These are phyloP conservation scores for Microplitis manilae DNA, from an alignment of 2,888 invertebrate genomes.

Conservation along the genomic window DNA sequence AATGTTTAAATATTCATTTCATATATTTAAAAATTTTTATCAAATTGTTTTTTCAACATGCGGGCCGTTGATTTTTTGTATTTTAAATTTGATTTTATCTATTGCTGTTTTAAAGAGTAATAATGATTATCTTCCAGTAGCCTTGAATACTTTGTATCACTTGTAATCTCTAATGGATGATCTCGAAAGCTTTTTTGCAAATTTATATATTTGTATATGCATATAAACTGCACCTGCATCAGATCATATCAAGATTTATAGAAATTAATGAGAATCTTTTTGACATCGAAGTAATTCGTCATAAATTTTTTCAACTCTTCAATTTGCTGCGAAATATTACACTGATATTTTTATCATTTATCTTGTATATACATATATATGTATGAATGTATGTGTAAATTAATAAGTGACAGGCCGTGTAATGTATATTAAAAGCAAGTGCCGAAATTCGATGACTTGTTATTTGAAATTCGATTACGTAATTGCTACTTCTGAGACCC, in stretches of 20 bases:
- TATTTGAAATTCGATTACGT: constrained; percentile 17
- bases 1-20: too few relatives aligned
- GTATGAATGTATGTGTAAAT: neutral
- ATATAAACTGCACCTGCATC: neutral
- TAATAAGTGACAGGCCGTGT: neutral
- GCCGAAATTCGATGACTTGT: neutral
- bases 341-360: neutral
- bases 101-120: neutral
- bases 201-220: too few relatives aligned
- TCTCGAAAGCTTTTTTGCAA: neutral
- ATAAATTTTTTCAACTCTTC: neutral
- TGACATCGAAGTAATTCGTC: neutral
- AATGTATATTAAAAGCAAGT: neutral
- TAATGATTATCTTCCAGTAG: neutral
- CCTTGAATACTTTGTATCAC: neutral
- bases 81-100: too few relatives aligned
- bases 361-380: neutral
- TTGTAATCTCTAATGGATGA: constrained; percentile 13
- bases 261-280: constrained; percentile 10
- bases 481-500: constrained; percentile 23
- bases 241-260: constrained; percentile 6
- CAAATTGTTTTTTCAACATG: too few relatives aligned
- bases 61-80: too few relatives aligned
- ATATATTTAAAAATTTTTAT: too few relatives aligned
- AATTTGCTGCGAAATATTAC: neutral